Evolutionary conservation across 2,888 invertebrate species (phyloP).

Genomic region (Belgica antarctica): DNA sequence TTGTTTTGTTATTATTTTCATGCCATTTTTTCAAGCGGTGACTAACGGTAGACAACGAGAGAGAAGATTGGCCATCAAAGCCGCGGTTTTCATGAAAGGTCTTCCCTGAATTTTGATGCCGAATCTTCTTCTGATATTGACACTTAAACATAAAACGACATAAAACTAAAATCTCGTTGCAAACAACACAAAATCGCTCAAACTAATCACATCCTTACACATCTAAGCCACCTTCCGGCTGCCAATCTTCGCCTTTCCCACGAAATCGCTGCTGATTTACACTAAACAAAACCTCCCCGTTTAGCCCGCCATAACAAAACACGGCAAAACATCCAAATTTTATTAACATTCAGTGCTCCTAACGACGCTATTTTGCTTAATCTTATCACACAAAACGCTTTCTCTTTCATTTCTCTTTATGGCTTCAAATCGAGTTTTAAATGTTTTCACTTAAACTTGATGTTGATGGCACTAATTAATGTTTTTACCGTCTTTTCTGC

Average conservation of each 20-base stretch:
- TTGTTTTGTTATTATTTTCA: neutral
- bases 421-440: too few species aligned
- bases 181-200: too few species aligned
- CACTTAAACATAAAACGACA: too few species aligned
- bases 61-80: too few species aligned
- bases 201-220: too few species aligned
- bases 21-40: too few species aligned
- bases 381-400: neutral
- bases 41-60: too few species aligned
- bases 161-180: too few species aligned
- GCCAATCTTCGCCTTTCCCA: neutral
- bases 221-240: too few species aligned
- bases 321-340: neutral
- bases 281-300: neutral
- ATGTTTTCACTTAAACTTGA: conserved; percentile 9
- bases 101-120: too few species aligned
- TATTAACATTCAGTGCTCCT: neutral
- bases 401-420: neutral
- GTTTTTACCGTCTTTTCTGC: conserved; percentile 32
- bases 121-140: too few species aligned
- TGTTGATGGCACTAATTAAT: neutral
- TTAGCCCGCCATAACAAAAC: neutral
- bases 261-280: neutral
- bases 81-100: too few species aligned
- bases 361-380: neutral